Conservation (phyloP, 1,140 invertebrate species). For the Leptoteleia sp. region DNA sequence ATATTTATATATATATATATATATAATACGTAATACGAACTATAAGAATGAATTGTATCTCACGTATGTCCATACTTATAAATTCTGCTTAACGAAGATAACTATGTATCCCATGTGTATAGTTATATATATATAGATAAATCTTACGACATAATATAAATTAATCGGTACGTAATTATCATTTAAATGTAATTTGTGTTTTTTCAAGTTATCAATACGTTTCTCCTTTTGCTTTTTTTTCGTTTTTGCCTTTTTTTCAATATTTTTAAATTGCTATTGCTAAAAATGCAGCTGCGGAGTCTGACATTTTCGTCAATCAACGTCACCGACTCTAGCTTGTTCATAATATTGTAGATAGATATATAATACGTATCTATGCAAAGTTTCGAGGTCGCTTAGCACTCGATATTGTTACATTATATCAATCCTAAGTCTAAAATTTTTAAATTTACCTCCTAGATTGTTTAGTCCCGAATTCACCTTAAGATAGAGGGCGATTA, state of each 20-base stretch:
- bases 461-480: conserved; percentile 64
- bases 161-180: too few species aligned
- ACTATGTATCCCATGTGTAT: conserved; percentile 21
- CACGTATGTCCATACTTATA: conserved; percentile 31
- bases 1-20: too few species aligned
- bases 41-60: conserved; percentile 44
- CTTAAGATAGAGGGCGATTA: conserved; percentile 65
- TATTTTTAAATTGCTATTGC: conserved; percentile 4
- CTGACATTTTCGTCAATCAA: conserved; percentile 40
- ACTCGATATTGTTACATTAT: conserved; percentile 37
- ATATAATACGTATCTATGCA: conserved; percentile 38
- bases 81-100: conserved; percentile 47
- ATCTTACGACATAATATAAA: conserved; percentile 35
- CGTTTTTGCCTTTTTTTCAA: conserved; percentile 3
- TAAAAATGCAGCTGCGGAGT: conserved; percentile 42
- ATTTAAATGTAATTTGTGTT: too few species aligned
- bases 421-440: conserved; percentile 45
- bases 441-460: conserved; percentile 46
- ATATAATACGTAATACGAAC: conserved; percentile 27
- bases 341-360: conserved; percentile 41
- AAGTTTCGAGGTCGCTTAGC: conserved; percentile 41
- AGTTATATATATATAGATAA: conserved; percentile 29
- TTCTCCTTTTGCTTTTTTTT: too few species aligned
- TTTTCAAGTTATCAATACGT: too few species aligned
- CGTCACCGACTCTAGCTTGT: conserved; percentile 45